These are phyloP conservation scores for Mythimna albipuncta DNA, from an alignment of 2,888 invertebrate species.

Conservation along the genomic window DNA sequence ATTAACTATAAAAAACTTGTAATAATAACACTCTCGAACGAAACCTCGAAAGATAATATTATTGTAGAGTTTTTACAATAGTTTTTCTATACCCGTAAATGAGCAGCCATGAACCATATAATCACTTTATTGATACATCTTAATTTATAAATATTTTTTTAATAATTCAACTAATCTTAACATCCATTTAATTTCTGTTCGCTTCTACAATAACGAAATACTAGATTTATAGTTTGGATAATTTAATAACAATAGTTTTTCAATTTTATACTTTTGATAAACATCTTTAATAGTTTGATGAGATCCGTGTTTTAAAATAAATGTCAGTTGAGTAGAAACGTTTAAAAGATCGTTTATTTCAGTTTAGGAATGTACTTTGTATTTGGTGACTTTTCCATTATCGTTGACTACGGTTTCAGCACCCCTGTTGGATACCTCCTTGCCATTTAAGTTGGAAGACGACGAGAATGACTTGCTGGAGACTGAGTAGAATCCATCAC, in stretches of 20 bases:
- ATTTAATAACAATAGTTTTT: constrained; percentile 20
- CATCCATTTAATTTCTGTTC: constrained; percentile 30
- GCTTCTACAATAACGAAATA: constrained; percentile 42
- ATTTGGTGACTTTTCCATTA: constrained; percentile 93
- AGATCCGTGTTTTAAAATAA: constrained; percentile 54
- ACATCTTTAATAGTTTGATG: constrained; percentile 31
- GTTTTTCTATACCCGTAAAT: constrained; percentile 47
- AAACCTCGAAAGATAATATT: neutral
- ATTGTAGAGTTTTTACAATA: constrained; percentile 32
- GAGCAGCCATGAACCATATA: constrained; percentile 35
- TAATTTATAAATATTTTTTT: constrained; percentile 36
- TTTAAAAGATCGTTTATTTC: constrained; percentile 30
- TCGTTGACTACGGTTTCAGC: constrained; percentile 93
- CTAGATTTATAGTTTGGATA: constrained; percentile 24
- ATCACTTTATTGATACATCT: constrained; percentile 60
- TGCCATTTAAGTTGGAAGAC: constrained; percentile 91
- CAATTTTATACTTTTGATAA: neutral
- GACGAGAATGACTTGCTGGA: constrained; percentile 92
- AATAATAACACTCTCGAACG: constrained; percentile 16
- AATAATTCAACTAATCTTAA: constrained; percentile 31
- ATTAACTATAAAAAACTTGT: constrained; percentile 20
- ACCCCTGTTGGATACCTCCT: constrained; percentile 87
- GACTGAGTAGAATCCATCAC: constrained; percentile 84
- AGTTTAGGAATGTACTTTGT: constrained; percentile 85
- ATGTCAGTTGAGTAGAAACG: constrained; percentile 37